Evolutionary conservation across 2,113 vertebrate species (phyloP).

Genomic region (Tyrannus savana): DNA sequence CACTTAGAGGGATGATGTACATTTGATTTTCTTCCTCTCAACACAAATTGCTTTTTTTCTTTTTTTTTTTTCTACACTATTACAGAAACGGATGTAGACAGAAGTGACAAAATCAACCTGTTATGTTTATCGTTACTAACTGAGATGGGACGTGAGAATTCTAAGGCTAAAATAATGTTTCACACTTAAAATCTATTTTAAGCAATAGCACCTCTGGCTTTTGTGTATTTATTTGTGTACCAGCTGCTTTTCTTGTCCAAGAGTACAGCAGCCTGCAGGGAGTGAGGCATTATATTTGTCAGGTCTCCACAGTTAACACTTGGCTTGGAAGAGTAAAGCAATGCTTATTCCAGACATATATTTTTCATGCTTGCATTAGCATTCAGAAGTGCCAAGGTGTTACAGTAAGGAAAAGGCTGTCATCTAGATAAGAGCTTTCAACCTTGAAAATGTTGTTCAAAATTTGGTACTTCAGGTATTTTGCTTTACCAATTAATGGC

Average conservation of each 20-base stretch:
- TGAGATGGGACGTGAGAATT: fast-evolving
- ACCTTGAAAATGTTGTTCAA: not conserved
- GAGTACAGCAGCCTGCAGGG: not conserved
- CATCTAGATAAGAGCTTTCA: conserved; percentile 19
- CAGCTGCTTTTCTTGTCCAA: not conserved
- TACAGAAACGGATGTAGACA: not conserved
- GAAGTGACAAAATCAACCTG: not conserved
- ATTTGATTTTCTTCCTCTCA: not conserved
- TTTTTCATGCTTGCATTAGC: conserved; percentile 10
- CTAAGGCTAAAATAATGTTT: not conserved
- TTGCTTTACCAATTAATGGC: not conserved
- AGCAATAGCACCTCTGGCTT: not conserved
- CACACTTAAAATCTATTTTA: not conserved
- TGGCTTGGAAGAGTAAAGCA: not conserved
- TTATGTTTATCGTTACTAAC: not conserved
- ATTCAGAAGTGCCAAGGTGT: conserved; percentile 12
- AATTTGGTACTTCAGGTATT: not conserved
- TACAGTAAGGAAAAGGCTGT: not conserved
- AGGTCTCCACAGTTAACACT: not conserved
- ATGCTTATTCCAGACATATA: not conserved
- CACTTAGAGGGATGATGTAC: not conserved
- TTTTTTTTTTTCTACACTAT: not conserved
- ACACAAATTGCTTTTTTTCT: not conserved
- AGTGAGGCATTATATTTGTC: not conserved
- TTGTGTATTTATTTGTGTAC: not conserved